These are phyloP conservation scores for Caenorhabditis afra DNA, from an alignment of 2,888 invertebrate genomes.

Conservation along the genomic window DNA sequence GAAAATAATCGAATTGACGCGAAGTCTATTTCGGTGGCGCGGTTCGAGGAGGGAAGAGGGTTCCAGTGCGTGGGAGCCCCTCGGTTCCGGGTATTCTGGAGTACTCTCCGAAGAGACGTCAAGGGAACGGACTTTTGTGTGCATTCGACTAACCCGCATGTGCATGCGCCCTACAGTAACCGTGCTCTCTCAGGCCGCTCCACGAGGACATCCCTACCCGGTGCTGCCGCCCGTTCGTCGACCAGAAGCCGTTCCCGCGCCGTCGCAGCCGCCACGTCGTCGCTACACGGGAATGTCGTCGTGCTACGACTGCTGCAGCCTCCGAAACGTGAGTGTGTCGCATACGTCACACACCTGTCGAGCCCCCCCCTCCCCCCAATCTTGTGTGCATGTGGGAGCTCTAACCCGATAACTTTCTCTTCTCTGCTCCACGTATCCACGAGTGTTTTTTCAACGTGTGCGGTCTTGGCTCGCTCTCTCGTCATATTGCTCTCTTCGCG, in stretches of 20 bases:
- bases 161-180: not conserved
- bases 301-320: slow-evolving; percentile 28
- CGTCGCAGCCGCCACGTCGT: slow-evolving; percentile 6
- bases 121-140: no score
- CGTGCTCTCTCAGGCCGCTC: not conserved
- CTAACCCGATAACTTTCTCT: not conserved
- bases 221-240: slow-evolving; percentile 4
- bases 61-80: no score
- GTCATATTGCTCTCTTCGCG: not conserved
- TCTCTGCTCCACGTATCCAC: not conserved
- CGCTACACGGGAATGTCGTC: slow-evolving; percentile 9
- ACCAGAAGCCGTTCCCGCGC: not conserved
- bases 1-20: not conserved
- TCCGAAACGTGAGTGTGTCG: slow-evolving; percentile 23
- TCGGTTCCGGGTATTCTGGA: no score
- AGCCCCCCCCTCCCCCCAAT: no score
- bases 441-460: not conserved
- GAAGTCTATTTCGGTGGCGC: not conserved
- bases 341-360: no score
- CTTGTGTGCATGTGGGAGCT: not conserved
- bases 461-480: not conserved
- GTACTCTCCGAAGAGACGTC: no score
- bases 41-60: not conserved
- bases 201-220: slow-evolving; percentile 1
- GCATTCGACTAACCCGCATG: not conserved